phyloP scores from a whole-genome alignment of 2,113 vertebrate genomes.

The Salvator merianae region DNA sequence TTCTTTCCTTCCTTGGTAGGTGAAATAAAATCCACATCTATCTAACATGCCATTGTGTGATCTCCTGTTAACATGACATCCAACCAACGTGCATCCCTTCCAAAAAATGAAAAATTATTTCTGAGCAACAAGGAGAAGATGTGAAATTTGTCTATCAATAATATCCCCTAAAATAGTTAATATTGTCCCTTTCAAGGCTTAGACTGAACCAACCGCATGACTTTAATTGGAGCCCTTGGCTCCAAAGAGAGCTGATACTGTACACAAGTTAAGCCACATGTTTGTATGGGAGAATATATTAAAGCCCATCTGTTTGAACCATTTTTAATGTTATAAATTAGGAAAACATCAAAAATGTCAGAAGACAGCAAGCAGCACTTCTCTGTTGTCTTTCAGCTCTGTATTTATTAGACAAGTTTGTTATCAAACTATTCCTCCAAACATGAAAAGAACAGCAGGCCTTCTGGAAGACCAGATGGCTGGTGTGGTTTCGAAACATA shows the following conservation, averaged over 20 bases:
- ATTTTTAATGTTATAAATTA: conserved; percentile 82
- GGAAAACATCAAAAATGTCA: conserved; percentile 75
- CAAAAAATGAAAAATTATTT: not conserved
- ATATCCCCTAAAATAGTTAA: conserved; percentile 32
- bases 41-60: not conserved
- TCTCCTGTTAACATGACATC: not conserved
- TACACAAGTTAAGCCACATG: conserved; percentile 73
- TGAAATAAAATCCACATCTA: not conserved
- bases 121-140: not conserved
- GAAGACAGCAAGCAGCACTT: conserved; percentile 65
- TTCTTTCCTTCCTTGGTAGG: too few species aligned
- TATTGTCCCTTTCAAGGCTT: conserved; percentile 21
- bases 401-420: conserved; percentile 79
- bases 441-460: conserved; percentile 82
- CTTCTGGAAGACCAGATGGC: conserved; percentile 83
- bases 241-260: conserved; percentile 58
- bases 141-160: not conserved
- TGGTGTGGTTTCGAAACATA: conserved; percentile 63
- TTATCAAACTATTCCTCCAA: conserved; percentile 80
- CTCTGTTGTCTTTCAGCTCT: conserved; percentile 76
- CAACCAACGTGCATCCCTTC: too few species aligned
- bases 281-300: conserved; percentile 79
- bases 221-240: conserved; percentile 65
- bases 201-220: conserved; percentile 41
- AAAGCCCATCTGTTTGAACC: conserved; percentile 81